Evolutionary conservation across 2,888 invertebrate species (phyloP).

Genomic region (Cantharis rufa): DNA sequence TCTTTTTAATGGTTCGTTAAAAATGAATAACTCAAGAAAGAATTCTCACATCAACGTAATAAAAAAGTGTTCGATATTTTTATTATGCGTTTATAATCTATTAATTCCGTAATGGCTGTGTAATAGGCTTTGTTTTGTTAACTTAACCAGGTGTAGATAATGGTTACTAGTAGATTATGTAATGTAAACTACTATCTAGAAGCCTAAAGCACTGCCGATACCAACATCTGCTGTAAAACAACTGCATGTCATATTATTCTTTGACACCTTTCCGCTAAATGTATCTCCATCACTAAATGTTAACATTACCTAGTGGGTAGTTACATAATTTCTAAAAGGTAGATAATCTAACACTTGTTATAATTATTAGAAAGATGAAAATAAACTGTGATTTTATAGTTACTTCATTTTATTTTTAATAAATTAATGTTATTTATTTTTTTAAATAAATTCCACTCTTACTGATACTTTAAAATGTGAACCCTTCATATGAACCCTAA

Average conservation of each 20-base stretch:
- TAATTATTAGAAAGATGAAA: background rate
- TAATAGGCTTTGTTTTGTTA: constrained; percentile 2
- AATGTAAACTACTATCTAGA: constrained; percentile 19
- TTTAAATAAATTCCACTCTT: background rate
- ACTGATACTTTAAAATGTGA: no score
- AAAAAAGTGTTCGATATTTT: background rate
- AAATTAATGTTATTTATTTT: background rate
- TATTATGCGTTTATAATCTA: background rate
- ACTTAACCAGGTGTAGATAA: constrained; percentile 20
- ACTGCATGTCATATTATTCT: constrained; percentile 28
- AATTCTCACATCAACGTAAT: background rate
- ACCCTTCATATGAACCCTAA: no score
- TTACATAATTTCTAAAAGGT: background rate
- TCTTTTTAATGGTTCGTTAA: background rate
- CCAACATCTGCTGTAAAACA: constrained; percentile 26
- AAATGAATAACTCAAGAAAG: background rate
- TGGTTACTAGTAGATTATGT: constrained; percentile 15
- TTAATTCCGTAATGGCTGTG: background rate
- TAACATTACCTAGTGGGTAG: background rate
- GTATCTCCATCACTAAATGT: constrained; percentile 14
- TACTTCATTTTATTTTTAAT: no score
- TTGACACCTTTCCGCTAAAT: constrained; percentile 30
- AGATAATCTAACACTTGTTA: background rate
- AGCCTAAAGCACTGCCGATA: constrained; percentile 24
- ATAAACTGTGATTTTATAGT: background rate